Evolutionary conservation across 2,113 vertebrate species (phyloP).

Genomic region (Pithys albifrons): DNA sequence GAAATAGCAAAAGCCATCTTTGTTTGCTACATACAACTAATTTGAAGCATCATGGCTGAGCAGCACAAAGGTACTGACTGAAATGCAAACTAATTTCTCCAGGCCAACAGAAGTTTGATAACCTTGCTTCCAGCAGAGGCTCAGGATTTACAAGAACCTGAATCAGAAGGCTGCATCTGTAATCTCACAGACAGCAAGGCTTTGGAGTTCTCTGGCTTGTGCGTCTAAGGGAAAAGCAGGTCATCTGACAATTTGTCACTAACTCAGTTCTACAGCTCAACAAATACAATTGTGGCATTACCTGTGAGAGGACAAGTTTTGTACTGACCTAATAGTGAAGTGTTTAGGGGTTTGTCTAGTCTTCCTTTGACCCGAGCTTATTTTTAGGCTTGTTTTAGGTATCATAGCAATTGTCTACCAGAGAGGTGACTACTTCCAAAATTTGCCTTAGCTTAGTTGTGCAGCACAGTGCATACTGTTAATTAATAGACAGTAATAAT

Average conservation of each 20-base stretch:
- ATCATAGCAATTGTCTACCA: not conserved
- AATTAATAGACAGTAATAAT: not conserved
- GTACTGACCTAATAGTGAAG: not conserved
- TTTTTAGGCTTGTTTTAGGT: not conserved
- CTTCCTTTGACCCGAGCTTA: not conserved
- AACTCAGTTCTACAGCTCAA: not conserved
- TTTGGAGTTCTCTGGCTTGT: not conserved
- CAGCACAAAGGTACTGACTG: not conserved
- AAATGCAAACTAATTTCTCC: not conserved
- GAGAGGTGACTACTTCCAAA: not conserved
- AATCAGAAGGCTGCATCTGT: not conserved
- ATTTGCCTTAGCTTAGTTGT: not conserved
- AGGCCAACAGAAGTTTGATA: not conserved
- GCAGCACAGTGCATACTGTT: not conserved
- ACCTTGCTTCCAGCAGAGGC: not conserved
- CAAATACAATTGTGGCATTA: not conserved
- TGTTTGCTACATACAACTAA: not conserved
- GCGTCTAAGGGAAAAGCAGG: not conserved
- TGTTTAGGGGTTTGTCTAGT: not conserved
- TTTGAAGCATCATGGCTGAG: not conserved
- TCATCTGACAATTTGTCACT: not conserved
- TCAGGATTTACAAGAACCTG: not conserved
- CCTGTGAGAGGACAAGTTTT: not conserved
- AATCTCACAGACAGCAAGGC: not conserved
- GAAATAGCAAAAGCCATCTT: not conserved